Conservation (phyloP, 2,888 invertebrate genomes). For the Podabrus alpinus region DNA sequence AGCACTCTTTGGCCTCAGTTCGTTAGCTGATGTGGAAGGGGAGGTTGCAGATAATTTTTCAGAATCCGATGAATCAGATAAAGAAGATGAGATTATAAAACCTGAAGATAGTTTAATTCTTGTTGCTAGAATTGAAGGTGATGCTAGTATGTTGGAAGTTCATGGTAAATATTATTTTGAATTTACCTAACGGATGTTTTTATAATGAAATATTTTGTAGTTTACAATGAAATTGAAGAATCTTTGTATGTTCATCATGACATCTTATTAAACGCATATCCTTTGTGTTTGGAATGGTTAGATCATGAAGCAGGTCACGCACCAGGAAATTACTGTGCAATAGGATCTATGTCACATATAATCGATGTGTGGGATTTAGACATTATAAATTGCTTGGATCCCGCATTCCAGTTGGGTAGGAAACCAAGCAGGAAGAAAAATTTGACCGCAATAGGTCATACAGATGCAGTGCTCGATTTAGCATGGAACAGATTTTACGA, state of each 20-base stretch:
- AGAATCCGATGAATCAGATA: conserved; percentile 72
- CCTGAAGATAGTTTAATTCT: conserved; percentile 87
- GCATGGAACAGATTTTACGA: conserved; percentile 85
- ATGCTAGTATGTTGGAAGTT: conserved; percentile 85
- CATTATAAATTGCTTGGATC: conserved; percentile 87
- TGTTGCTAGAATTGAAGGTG: conserved; percentile 84
- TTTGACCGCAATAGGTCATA: conserved; percentile 75
- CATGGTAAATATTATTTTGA: conserved; percentile 63
- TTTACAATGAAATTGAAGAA: conserved; percentile 87
- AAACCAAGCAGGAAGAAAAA: conserved; percentile 76
- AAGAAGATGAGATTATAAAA: conserved; percentile 89
- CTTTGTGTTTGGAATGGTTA: conserved; percentile 91
- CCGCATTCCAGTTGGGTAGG: conserved; percentile 79
- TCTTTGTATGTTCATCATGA: conserved; percentile 95
- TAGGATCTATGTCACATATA: conserved; percentile 86
- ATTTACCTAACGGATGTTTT: not conserved
- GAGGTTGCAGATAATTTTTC: conserved; percentile 55
- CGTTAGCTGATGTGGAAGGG: conserved; percentile 60
- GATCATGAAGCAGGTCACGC: conserved; percentile 82
- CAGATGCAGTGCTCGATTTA: conserved; percentile 86
- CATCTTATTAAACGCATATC: conserved; percentile 84
- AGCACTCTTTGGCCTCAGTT: conserved; percentile 61
- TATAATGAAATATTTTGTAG: conserved; percentile 52
- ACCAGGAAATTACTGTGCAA: conserved; percentile 82
- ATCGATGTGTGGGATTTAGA: conserved; percentile 98